Evolutionary conservation across 2,113 vertebrate species (phyloP).

Genomic region (Phylloscopus trochilus): DNA sequence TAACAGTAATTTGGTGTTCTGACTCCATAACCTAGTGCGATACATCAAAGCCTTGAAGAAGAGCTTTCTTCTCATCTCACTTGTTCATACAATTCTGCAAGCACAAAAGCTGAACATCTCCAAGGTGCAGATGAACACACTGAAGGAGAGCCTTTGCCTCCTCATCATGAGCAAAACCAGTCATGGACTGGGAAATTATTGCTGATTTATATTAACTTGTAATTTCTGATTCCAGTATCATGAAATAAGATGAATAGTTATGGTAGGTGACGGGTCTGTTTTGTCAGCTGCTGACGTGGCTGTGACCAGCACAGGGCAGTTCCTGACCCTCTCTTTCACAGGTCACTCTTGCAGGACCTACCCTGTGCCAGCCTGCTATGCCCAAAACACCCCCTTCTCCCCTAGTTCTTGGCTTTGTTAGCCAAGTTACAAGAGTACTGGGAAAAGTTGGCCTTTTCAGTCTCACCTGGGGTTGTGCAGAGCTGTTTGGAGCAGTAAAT

Average conservation of each 20-base stretch:
- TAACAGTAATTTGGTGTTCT: neutral
- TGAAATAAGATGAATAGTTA: neutral
- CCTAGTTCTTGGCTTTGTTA: neutral
- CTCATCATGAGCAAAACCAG: neutral
- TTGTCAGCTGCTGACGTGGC: neutral
- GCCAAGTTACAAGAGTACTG: neutral
- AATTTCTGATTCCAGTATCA: neutral
- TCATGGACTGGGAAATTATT: neutral
- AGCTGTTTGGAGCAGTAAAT: neutral
- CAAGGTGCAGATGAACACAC: neutral
- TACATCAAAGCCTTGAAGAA: neutral
- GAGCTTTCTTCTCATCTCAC: neutral
- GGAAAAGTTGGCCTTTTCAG: neutral
- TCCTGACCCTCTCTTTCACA: neutral
- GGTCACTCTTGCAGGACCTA: neutral
- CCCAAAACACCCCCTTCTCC: neutral
- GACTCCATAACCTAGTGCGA: neutral
- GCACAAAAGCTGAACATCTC: neutral
- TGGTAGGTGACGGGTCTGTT: fast-evolving
- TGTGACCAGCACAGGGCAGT: neutral
- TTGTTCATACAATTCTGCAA: neutral
- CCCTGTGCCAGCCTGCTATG: neutral
- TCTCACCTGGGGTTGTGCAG: neutral
- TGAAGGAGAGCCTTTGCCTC: neutral
- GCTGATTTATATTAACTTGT: neutral